These are phyloP conservation scores for Sipha maydis DNA, from an alignment of 2,888 invertebrate genomes.

Conservation along the genomic window DNA sequence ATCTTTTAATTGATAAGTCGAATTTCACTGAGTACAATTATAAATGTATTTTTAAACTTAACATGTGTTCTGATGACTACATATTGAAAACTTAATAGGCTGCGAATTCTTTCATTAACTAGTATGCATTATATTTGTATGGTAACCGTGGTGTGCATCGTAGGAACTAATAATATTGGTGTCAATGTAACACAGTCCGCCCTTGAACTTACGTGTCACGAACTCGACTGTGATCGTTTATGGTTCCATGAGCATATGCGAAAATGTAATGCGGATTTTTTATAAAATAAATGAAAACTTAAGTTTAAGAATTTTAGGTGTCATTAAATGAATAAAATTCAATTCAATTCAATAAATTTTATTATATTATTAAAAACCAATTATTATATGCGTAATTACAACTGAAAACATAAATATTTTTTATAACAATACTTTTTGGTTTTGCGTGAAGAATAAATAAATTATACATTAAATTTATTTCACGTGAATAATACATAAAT, in stretches of 20 bases:
- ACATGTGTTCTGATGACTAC: neutral
- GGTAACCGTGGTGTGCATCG: neutral
- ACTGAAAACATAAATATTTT: too few species aligned
- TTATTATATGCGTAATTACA: neutral
- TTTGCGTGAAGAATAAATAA: neutral
- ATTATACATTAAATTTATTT: neutral
- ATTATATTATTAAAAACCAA: too few species aligned
- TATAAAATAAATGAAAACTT: neutral
- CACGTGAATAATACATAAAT: too few species aligned
- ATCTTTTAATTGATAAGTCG: neutral
- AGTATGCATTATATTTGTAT: neutral
- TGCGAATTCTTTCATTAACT: neutral
- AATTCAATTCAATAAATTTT: too few species aligned
- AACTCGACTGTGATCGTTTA: neutral
- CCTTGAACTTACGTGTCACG: constrained; percentile 14
- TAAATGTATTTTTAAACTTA: neutral
- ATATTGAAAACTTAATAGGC: neutral
- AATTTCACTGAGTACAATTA: neutral
- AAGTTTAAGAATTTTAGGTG: neutral
- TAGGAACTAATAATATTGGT: neutral
- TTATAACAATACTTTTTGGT: too few species aligned
- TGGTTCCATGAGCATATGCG: neutral
- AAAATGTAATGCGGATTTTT: neutral
- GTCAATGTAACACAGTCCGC: neutral
- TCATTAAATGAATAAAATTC: neutral